Base-by-base conservation (phyloP, 2,888 invertebrate species). In the Eumerus sabulonum region DNA sequence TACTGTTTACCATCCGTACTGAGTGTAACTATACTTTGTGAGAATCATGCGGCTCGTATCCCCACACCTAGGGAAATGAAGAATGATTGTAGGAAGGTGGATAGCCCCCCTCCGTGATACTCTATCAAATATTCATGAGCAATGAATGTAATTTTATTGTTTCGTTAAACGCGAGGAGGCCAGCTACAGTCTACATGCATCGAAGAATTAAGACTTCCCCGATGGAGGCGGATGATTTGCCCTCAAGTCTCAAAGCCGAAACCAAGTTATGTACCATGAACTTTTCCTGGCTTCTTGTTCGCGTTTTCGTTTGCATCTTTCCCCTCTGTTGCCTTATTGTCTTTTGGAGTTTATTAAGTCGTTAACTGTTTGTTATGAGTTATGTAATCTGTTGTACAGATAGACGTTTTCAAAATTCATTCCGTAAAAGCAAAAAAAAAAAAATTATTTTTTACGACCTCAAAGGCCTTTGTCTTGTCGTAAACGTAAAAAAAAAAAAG, bases 281-380 rank as follows among this genome's bases (percentile, higher is more conserved):
- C 44, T 18, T 35, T 45, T 14, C 12, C 13, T 40, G 13, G 9
- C 13, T 11, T 56, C 38, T 18, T 13, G 48, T 44, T 44, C 16
- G 47, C 18, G 14, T 60, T 42, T 9, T 13, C 11, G 7, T 56
- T 27, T 14, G 13, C 42, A 36, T 44, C 27, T 54, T 35, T 18
- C 53, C 27, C 9, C 9, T 40, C 17, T 60, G 16, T 42, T 53
- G 72, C 36, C 27, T 73, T 53, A 63, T 70, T 54, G 79, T 70
- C 68, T 72, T 79, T 79, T 79, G 54, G 64, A 70, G 74, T 74
- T 79, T 79, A 79, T 79, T 79, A 79, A 79, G 79, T 79, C 79
- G 79, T 79, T 79, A 79, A 79, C 79, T 79, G 79, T 74, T 79
- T 74, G 68, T 79, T 79, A 79, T 70, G 79, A 79, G 79, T 79